Evolutionary conservation across 1,140 invertebrate genomes (phyloP).

Genomic region (Drosophila pallidifrons): DNA sequence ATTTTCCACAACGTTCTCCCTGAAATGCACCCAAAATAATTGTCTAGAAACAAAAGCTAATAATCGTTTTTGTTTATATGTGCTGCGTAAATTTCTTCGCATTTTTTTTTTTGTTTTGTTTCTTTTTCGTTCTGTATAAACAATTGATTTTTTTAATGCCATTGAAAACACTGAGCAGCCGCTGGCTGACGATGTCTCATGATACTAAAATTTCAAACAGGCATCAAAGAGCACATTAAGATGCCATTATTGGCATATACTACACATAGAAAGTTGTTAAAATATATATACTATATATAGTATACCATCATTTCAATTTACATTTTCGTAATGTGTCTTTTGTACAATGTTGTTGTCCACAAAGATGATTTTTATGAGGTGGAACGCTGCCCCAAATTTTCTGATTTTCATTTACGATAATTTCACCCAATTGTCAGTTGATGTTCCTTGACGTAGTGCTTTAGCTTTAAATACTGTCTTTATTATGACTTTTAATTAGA

Average conservation of each 20-base stretch:
- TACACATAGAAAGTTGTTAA: conserved; percentile 14
- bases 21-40: conserved; percentile 32
- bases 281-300: neutral
- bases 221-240: conserved; percentile 54
- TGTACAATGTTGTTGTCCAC: conserved; percentile 15
- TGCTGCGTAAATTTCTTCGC: conserved; percentile 20
- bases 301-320: conserved; percentile 7
- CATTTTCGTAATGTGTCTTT: conserved; percentile 3
- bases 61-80: conserved; percentile 68
- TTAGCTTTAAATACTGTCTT: neutral
- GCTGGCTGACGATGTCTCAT: conserved; percentile 41
- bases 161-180: conserved; percentile 61
- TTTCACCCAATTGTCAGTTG: conserved; percentile 14
- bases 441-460: neutral
- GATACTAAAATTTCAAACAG: conserved; percentile 46
- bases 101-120: conserved; percentile 8
- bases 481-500: neutral
- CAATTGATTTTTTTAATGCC: conserved; percentile 69
- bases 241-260: conserved; percentile 53
- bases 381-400: conserved; percentile 12
- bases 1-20: conserved; percentile 7
- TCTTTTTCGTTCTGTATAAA: conserved; percentile 53
- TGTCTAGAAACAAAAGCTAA: conserved; percentile 56
- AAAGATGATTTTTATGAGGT: conserved; percentile 2
- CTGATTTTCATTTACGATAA: conserved; percentile 1